Evolutionary conservation across 2,797 vertebrate species (phyloP).

Genomic region (Pangasius larnaudii): DNA sequence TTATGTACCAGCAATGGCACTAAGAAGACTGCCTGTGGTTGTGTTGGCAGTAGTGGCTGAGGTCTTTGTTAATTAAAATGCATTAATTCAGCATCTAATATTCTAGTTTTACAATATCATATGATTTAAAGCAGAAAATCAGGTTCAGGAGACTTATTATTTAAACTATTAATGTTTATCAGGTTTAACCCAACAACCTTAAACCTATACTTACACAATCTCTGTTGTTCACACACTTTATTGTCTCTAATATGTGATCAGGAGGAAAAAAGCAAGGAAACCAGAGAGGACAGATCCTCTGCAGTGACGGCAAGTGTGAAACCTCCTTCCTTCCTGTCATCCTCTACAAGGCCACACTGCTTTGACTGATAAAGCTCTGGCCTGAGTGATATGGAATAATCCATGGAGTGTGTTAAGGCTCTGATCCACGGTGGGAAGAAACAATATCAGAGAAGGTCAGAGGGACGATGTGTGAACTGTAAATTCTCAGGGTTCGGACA

Average conservation of each 20-base stretch:
- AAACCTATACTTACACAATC: neutral
- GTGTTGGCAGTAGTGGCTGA: neutral
- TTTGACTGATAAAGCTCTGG: slow-evolving; percentile 35
- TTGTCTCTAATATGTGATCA: slow-evolving; percentile 16
- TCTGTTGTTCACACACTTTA: neutral
- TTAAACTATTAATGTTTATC: neutral
- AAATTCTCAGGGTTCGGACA: slow-evolving; percentile 20
- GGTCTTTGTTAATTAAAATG: neutral
- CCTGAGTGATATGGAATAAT: slow-evolving; percentile 25
- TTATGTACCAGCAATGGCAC: neutral
- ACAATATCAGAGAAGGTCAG: slow-evolving; percentile 19
- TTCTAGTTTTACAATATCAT: neutral
- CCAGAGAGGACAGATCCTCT: slow-evolving; percentile 35
- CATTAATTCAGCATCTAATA: neutral
- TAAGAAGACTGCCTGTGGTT: neutral
- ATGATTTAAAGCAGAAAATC: neutral
- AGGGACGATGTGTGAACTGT: slow-evolving; percentile 1
- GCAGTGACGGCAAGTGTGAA: slow-evolving; percentile 24
- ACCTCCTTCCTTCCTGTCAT: slow-evolving; percentile 57
- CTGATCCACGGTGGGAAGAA: neutral
- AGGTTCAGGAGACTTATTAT: neutral
- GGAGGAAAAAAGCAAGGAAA: slow-evolving; percentile 30
- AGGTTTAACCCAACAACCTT: neutral
- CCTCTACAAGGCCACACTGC: slow-evolving; percentile 4
- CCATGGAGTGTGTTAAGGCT: neutral